Percentiles rank a stretch among this genome's conserved stretches.
These are phyloP conservation scores for Morone saxatilis DNA, from an alignment of 2,113 vertebrate species.

Conservation along the genomic window DNA sequence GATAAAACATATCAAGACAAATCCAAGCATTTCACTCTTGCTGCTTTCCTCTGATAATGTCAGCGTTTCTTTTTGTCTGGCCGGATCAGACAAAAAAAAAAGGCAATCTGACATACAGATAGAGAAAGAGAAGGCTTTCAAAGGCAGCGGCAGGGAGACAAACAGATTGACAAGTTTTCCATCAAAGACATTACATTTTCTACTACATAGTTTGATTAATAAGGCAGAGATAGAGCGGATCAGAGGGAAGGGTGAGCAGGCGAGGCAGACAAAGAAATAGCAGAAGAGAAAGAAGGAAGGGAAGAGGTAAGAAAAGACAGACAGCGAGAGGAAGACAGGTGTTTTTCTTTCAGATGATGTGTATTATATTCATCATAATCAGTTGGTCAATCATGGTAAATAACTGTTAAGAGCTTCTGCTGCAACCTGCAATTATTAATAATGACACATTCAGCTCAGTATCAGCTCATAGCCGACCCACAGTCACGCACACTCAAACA, in stretches of 20 bases:
- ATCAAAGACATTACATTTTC: constrained; percentile 51
- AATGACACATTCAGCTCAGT: constrained; percentile 70
- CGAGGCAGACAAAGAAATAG: background rate
- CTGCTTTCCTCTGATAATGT: constrained; percentile 52
- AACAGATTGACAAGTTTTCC: constrained; percentile 55
- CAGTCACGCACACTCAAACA: background rate
- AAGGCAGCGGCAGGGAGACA: constrained; percentile 36
- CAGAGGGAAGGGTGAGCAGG: background rate
- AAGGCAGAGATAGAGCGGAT: constrained; percentile 11
- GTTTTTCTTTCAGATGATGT: constrained; percentile 14
- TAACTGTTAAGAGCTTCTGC: constrained; percentile 58
- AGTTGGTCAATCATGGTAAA: constrained; percentile 67
- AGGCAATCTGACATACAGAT: constrained; percentile 51
- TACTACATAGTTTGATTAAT: constrained; percentile 41
- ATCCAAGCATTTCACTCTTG: constrained; percentile 39
- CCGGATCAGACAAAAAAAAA: constrained; percentile 33
- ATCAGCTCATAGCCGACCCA: constrained; percentile 31
- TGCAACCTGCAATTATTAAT: constrained; percentile 72
- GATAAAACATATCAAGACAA: constrained; percentile 55
- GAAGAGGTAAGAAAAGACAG: background rate
- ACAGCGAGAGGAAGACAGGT: background rate
- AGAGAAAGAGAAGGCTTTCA: constrained; percentile 45
- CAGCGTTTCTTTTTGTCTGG: constrained; percentile 43
- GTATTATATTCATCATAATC: constrained; percentile 61
- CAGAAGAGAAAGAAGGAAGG: background rate